Base-by-base conservation (phyloP, 2,797 vertebrate species). In the Clamator glandarius region DNA sequence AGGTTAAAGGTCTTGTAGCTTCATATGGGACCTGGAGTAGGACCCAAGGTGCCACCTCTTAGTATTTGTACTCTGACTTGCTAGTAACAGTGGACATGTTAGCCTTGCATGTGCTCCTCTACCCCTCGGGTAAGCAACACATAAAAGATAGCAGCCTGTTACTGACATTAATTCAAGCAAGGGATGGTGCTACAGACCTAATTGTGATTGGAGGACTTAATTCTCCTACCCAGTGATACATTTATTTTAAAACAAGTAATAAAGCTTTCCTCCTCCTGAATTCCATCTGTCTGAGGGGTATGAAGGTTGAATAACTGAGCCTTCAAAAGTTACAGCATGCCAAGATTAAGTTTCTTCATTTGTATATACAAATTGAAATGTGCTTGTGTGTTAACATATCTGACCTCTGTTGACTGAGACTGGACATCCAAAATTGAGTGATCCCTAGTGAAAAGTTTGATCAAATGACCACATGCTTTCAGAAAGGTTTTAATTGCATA, bases 181-280 rank as follows among this genome's bases (percentile, higher is more conserved):
- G 3, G 1, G 78, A 82, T 66, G 52, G 59, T 90, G 78, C 61
- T 63, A 82, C 59, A 73, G 52, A 76, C 17, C 68, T 79, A 63
- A 50, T 26, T 76, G 42, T 74, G 84, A 94, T 87, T 83, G 91
- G 89, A 89, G 87, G 78, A 95, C 84, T 70, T 92, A 59, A 67
- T 94, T 96, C 72, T 93, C 48, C 87, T 82, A 88, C 92, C 70
- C 93, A 80, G 87, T 57, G 82, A 92, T 83, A 93, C 18, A 63
- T 82, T 94, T 93, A 96, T 95, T 95, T 96, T 95, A 96, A 93
- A 96, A 83, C 84, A 89, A 95, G 74, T 59, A 76, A 83, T 61
- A 91, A 84, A 90, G 48, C 68, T 93, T 48, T 92, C 89, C 84
- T 95, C 92, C 94, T 95, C 81, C 95, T 59, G 72, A 94, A 70